phyloP scores from a whole-genome alignment of 2,888 invertebrate species.

The Drosophila longiperda region DNA sequence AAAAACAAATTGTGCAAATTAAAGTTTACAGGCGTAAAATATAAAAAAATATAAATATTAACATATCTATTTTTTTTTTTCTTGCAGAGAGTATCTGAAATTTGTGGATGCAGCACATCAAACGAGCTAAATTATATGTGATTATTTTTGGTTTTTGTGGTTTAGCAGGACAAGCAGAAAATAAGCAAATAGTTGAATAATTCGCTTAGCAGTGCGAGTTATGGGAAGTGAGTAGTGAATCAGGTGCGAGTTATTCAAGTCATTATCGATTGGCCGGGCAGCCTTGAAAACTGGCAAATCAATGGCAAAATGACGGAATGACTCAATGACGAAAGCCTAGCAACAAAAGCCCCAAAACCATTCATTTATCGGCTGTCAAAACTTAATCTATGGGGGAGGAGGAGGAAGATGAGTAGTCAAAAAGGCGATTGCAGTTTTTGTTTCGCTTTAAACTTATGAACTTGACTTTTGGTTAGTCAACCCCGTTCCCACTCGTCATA shows the following conservation, averaged over 20 bases:
- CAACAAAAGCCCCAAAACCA: conserved; percentile 34
- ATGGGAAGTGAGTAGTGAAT: conserved; percentile 4
- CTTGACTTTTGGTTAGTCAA: conserved; percentile 72
- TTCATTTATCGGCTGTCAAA: conserved; percentile 61
- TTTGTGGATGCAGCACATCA: conserved; percentile 30
- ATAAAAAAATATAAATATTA: too few relatives aligned
- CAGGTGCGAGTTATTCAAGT: conserved; percentile 34
- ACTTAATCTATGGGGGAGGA: conserved; percentile 15
- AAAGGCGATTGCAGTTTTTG: conserved; percentile 21
- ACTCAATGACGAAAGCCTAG: conserved; percentile 42
- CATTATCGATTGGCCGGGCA: conserved; percentile 51
- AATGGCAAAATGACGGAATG: conserved; percentile 30
- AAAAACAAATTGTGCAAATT: too few relatives aligned
- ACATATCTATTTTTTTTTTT: background rate
- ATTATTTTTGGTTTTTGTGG: conserved; percentile 48
- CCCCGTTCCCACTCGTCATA: background rate
- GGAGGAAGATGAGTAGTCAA: background rate
- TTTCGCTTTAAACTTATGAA: conserved; percentile 72
- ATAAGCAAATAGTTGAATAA: conserved; percentile 70
- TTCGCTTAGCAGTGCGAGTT: conserved; percentile 43
- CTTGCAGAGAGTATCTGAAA: background rate
- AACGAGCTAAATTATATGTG: conserved; percentile 61
- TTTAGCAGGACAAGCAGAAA: conserved; percentile 60
- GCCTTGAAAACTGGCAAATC: conserved; percentile 52
- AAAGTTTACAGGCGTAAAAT: too few relatives aligned